Conservation (phyloP, 2,113 vertebrate species). For the Peromyscus californicus region DNA sequence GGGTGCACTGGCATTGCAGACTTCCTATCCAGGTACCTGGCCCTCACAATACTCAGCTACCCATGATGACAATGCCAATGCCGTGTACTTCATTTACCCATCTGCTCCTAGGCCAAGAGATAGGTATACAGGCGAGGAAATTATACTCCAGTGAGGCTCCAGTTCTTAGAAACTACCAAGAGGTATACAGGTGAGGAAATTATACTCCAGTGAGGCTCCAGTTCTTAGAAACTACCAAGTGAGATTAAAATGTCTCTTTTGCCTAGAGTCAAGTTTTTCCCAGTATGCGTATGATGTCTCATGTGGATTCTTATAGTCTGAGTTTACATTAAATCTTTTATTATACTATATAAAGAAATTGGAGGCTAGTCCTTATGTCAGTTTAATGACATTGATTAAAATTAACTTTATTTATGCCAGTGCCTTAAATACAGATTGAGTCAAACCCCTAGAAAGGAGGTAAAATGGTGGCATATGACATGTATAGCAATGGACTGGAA, state of each 20-base stretch:
- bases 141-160: conserved; percentile 32
- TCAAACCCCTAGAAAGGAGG: background rate
- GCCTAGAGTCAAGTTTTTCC: conserved; percentile 36
- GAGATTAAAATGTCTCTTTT: conserved; percentile 52
- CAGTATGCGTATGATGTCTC: conserved; percentile 51
- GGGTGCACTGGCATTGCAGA: background rate
- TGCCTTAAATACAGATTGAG: background rate
- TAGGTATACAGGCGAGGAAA: background rate
- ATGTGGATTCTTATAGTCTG: background rate
- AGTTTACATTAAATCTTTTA: conserved; percentile 48
- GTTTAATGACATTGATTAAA: background rate
- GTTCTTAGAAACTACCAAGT: conserved; percentile 21
- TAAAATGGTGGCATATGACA: background rate
- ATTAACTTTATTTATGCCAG: conserved; percentile 10
- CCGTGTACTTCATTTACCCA: conserved; percentile 30
- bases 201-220: conserved; percentile 29
- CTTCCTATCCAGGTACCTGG: background rate
- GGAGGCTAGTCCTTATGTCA: conserved; percentile 28
- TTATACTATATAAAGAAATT: conserved; percentile 37
- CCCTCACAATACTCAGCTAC: background rate
- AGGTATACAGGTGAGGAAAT: background rate
- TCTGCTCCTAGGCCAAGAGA: conserved; percentile 10
- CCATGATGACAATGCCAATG: conserved; percentile 17
- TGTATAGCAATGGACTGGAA: background rate
- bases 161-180: no score